Evolutionary conservation across 37 sponge, comb jelly and placozoan species (phyloP).

Genomic region (Haliclona indistincta): DNA sequence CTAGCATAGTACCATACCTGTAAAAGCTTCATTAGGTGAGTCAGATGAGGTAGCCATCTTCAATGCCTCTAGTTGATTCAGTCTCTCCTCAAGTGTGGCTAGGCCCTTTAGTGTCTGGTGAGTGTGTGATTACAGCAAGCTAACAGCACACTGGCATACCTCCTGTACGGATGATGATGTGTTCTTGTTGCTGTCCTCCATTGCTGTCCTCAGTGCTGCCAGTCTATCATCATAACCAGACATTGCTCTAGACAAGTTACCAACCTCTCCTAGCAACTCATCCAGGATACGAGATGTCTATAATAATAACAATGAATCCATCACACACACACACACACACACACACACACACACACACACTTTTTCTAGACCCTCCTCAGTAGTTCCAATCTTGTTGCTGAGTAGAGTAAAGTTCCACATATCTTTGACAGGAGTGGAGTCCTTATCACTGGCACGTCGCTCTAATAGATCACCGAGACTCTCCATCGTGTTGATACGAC

Average conservation of each 20-base stretch:
- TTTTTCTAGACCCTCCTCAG: constrained; percentile 75
- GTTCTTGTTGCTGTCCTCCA: no score
- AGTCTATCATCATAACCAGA: no score
- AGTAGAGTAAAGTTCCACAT: constrained; percentile 87
- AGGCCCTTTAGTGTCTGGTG: neutral
- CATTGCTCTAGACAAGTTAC: no score
- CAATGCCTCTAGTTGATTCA: constrained; percentile 45
- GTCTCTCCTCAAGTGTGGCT: constrained; percentile 21
- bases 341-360: constrained; percentile 29
- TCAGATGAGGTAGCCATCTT: constrained; percentile 41
- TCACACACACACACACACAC: neutral
- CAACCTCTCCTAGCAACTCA: no score
- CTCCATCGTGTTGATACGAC: constrained; percentile 64
- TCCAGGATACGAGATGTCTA: no score
- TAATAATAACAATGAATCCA: no score
- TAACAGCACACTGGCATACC: neutral
- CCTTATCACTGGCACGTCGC: constrained; percentile 46
- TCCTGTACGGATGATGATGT: neutral
- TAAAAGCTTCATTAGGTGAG: constrained; percentile 29
- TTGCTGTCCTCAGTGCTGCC: no score
- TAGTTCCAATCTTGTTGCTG: constrained; percentile 73
- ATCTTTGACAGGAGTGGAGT: constrained; percentile 74
- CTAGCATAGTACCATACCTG: constrained; percentile 8
- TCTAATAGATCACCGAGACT: constrained; percentile 69
- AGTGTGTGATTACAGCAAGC: neutral